Base-by-base conservation (phyloP, 2,888 invertebrate genomes). In the Hydraecia micacea region DNA sequence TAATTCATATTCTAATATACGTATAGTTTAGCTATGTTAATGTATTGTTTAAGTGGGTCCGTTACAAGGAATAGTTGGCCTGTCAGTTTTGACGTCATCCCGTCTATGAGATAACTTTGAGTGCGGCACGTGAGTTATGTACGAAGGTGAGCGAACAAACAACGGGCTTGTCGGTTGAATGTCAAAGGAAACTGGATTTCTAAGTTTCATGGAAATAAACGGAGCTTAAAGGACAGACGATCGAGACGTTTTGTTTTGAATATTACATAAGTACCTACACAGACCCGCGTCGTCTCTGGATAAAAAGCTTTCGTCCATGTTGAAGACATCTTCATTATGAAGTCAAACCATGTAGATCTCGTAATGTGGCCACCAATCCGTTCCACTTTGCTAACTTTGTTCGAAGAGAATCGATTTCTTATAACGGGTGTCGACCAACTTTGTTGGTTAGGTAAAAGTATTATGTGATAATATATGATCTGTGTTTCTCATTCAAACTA, bases 1-100 rank as follows among this genome's bases (percentile, higher is more conserved):
- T 73, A 66, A 81, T 81, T 75, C 63, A 81, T 73, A 55, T 70
- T 78, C 42, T 72, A 46, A 58, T 73, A 80, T 36, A n/a, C n/a
- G n/a, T n/a, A 55, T 63, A 42, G 67, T 68, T 36, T 52, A 81
- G 42, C 36, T 65, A 66, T 75, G 63, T 32, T 68, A 36, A 18
- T 21, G 58, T 74, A 32, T 69, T 49, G 13, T 70, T 58, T 69
- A 66, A 69, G 71, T 73, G 25, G 55, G 32, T 36, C 39, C 63
- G 42, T 72, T 46, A 32, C 73, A 36, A 36, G n/a, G 36, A 71
- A 81, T 81, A 68, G 62, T 77, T 83, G 58, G 46, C 49, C 32
- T 49, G 58, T 28, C 42, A 42, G 18, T 69, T 62, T 49, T 79
- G 75, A 70, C 69, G 75, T 83, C 83, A 79, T 49, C 36, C 15